Evolutionary conservation across 2,888 invertebrate genomes (phyloP).

Genomic region (Helleia helle): DNA sequence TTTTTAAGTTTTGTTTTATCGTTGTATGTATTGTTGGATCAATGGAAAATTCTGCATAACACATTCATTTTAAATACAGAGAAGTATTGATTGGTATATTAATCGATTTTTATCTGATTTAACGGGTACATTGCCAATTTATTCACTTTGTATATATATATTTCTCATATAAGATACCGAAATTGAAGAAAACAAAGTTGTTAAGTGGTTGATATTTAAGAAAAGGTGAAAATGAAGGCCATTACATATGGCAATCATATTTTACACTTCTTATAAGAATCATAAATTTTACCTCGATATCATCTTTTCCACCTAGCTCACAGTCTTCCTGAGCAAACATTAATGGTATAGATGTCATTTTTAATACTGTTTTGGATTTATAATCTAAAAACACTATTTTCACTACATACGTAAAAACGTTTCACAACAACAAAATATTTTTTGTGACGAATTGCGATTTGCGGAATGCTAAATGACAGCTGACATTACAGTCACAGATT

Average conservation of each 20-base stretch:
- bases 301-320: conserved; percentile 78
- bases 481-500: no score
- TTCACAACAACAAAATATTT: conserved; percentile 8
- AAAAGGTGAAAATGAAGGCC: conserved; percentile 15
- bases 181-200: neutral
- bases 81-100: no score
- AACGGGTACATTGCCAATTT: no score
- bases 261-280: no score
- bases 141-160: no score
- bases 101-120: no score
- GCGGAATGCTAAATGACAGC: neutral
- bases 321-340: conserved; percentile 78
- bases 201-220: neutral
- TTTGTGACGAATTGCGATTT: neutral
- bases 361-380: conserved; percentile 11
- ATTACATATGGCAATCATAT: conserved; percentile 14
- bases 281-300: conserved; percentile 45
- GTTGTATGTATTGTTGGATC: no score
- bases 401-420: neutral
- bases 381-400: neutral
- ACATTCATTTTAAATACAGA: no score
- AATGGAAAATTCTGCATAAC: no score
- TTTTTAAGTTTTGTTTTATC: no score
- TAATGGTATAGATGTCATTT: conserved; percentile 72
- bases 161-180: no score